Evolutionary conservation across 2,113 vertebrate species (phyloP).

Genomic region (Himantopus leucocephalus): DNA sequence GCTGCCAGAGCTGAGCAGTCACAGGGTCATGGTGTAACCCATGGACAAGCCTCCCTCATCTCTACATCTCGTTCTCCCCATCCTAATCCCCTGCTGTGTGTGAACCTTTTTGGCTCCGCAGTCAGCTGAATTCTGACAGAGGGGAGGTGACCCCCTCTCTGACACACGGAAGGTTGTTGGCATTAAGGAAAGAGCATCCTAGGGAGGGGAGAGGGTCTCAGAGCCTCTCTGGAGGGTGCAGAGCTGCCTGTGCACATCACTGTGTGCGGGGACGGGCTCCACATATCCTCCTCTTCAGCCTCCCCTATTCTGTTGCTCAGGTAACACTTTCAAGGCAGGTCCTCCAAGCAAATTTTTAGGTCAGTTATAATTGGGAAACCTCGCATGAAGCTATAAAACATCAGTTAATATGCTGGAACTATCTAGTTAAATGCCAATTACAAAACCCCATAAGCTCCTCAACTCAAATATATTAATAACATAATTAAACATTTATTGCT

Average conservation of each 20-base stretch:
- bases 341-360: conserved; percentile 45
- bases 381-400: conserved; percentile 51
- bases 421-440: conserved; percentile 81
- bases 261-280: not conserved
- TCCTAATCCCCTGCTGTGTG: not conserved
- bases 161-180: not conserved
- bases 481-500: conserved; percentile 79
- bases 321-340: conserved; percentile 32
- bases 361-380: conserved; percentile 68
- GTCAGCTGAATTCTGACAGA: not conserved
- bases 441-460: conserved; percentile 70
- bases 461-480: conserved; percentile 78
- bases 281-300: not conserved
- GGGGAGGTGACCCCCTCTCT: not conserved
- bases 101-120: not conserved
- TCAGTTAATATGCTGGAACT: conserved; percentile 72
- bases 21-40: not conserved
- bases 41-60: not conserved
- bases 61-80: not conserved
- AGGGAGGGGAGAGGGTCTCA: not conserved
- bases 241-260: not conserved
- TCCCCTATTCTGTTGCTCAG: not conserved
- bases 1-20: not conserved
- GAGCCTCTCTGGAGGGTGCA: not conserved
- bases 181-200: not conserved